A percentile compares a stretch with the other conserved stretches of the same genome.
phyloP scores from a whole-genome alignment of 1,140 invertebrate genomes.

The Nasonia longicornis region DNA sequence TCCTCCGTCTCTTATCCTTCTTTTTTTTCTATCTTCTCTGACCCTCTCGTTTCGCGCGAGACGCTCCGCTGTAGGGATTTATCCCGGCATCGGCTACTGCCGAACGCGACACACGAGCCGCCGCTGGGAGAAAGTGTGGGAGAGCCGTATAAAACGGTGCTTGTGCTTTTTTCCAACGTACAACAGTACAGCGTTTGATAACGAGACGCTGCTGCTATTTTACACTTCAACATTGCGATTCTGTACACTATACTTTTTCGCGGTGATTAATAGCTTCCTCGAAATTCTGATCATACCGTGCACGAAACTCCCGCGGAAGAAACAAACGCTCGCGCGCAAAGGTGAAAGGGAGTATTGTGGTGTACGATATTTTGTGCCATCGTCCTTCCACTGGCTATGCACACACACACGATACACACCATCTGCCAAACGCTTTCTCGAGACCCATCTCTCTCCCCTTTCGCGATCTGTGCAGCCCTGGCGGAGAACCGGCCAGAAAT shows the following conservation, averaged over 20 bases:
- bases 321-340: not conserved
- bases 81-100: not conserved
- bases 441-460: not conserved
- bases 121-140: not conserved
- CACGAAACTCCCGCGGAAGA: no score
- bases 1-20: constrained; percentile 6
- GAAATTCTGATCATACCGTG: no score
- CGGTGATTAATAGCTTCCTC: no score
- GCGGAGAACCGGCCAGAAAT: not conserved
- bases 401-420: not conserved
- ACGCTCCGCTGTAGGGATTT: not conserved
- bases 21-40: not conserved
- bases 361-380: not conserved
- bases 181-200: not conserved
- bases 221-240: no score
- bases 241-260: no score
- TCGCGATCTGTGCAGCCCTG: not conserved
- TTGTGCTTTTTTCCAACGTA: not conserved
- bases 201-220: no score
- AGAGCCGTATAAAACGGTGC: not conserved
- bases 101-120: not conserved
- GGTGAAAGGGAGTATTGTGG: not conserved
- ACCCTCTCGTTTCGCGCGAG: not conserved
- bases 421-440: constrained; percentile 1
- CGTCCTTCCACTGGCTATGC: not conserved